Base-by-base conservation (phyloP, 2,797 vertebrate genomes). In the Mareca penelope region DNA sequence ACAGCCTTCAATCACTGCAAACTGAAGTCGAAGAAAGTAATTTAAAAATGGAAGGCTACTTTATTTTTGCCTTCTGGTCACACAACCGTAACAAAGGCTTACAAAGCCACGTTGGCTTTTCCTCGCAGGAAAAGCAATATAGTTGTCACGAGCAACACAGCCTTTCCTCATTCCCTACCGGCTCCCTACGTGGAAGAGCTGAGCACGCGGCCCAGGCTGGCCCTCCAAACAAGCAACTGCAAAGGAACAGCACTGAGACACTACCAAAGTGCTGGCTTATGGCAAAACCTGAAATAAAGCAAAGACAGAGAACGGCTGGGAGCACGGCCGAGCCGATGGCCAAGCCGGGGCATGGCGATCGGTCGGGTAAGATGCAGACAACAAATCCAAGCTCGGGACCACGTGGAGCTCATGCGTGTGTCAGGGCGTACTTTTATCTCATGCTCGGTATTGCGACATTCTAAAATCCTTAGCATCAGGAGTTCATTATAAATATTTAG, bases 391-490 rank as follows among this genome's bases (percentile, higher is more conserved):
- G 89, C 89, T 92, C 15, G 1, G 91, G 71, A 95, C 86, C 89
- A 95, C n/a, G 9, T 82, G 85, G 90, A 94, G 88, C 84, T 96
- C 96, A 95, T 96, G 96, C 88, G 12, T 9, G 15, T 88, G 68
- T 94, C 17, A 16, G 91, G 91, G 83, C 85, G 82, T 85, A 78
- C 80, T 89, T 94, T 92, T 96, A 94, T 89, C 96, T 96, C 96
- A 96, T 96, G 96, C 94, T 94, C 92, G 56, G 88, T 71, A 95
- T 57, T 93, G 96, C 40, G 2, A 95, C 96, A 95, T 80, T 96
- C 93, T 96, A 87, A 91, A 95, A 83, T 90, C 81, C 94, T 96
- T 94, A 96, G 96, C 95, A 80, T 96, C 96, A 70, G 93, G 94
- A 97, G 76, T 95, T 96, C 80, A 57, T 89, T 81, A 94, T 94